These are phyloP conservation scores for human DNA, from an alignment of 2,113 vertebrate species.

Conservation along the genomic window DNA sequence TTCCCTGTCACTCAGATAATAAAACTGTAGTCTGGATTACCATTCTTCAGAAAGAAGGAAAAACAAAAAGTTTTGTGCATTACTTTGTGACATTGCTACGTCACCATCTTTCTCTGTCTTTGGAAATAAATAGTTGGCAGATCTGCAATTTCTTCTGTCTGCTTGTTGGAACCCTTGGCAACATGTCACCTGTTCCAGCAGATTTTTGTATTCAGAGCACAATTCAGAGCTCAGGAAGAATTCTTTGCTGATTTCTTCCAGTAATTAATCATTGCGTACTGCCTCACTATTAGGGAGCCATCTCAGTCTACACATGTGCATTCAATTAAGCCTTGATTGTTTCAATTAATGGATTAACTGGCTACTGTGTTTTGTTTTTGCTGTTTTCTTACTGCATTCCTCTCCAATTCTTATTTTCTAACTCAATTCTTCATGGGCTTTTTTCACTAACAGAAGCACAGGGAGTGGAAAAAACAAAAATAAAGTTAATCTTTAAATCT, in stretches of 20 bases:
- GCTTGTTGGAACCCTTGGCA: conserved; percentile 57
- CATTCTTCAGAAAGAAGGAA: conserved; percentile 2
- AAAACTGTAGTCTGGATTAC: conserved; percentile 60
- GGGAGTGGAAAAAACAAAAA: neutral
- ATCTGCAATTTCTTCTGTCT: conserved; percentile 67
- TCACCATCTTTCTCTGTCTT: conserved; percentile 74
- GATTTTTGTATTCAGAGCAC: conserved; percentile 75
- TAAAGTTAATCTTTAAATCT: neutral
- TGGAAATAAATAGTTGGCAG: conserved; percentile 70
- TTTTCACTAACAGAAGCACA: neutral
- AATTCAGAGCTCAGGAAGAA: conserved; percentile 61
- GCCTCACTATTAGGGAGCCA: conserved; percentile 23
- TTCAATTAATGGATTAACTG: conserved; percentile 48
- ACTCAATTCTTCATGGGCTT: conserved; percentile 14
- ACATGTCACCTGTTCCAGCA: conserved; percentile 61
- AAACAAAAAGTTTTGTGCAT: conserved; percentile 25
- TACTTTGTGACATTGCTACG: conserved; percentile 51
- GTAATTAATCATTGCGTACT: conserved; percentile 72
- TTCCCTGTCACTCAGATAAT: conserved; percentile 64
- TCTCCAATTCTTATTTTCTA: neutral
- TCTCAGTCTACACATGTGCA: conserved; percentile 27
- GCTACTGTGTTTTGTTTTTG: neutral
- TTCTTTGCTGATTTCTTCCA: conserved; percentile 59
- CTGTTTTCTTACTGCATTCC: neutral
- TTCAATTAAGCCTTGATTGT: conserved; percentile 61